Evolutionary conservation across 2,113 vertebrate species (phyloP).

Genomic region (Psephotus haematonotus): DNA sequence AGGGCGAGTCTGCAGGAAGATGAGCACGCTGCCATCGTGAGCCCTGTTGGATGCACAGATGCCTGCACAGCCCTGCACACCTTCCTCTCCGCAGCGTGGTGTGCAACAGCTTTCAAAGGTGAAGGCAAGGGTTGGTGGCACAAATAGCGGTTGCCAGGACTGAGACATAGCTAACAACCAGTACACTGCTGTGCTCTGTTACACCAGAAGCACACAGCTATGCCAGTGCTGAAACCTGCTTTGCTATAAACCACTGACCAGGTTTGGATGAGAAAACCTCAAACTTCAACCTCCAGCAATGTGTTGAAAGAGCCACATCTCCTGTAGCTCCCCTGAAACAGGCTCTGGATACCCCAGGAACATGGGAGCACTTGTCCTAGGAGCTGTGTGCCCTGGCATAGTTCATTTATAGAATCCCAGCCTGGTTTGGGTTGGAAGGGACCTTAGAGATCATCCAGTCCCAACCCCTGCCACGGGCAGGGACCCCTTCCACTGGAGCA

Average conservation of each 20-base stretch:
- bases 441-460: neutral
- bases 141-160: accelerated
- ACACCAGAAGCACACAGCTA: neutral
- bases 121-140: neutral
- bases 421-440: neutral
- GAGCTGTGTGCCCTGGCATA: neutral
- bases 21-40: accelerated
- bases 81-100: accelerated
- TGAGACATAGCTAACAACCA: neutral
- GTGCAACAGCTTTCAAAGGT: accelerated
- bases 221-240: neutral
- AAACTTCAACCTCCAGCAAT: neutral
- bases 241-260: neutral
- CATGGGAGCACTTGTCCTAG: accelerated
- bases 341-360: neutral
- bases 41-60: neutral
- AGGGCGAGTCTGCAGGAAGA: neutral
- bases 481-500: too few species aligned
- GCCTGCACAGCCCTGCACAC: neutral
- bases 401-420: neutral
- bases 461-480: neutral
- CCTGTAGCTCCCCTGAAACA: neutral
- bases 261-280: neutral
- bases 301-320: neutral
- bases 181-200: neutral